Evolutionary conservation across 2,888 invertebrate species (phyloP).

Genomic region (Allacma fusca): DNA sequence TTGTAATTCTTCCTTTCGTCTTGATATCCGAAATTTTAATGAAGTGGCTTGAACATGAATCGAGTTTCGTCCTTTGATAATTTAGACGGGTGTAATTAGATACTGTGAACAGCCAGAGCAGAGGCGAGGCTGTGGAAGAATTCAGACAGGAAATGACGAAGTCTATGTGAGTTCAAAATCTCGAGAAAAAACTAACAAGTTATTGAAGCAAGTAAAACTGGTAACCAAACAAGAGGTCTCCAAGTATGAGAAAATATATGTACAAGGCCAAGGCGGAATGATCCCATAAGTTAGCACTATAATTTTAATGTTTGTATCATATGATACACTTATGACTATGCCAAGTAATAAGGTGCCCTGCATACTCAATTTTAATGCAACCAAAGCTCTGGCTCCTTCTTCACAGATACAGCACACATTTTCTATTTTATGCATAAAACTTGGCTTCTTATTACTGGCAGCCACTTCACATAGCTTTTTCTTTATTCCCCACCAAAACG

Average conservation of each 20-base stretch:
- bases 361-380: background rate
- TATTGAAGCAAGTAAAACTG: conserved; percentile 45
- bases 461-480: too few relatives aligned
- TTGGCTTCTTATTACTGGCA: too few relatives aligned
- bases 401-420: too few relatives aligned
- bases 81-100: conserved; percentile 42
- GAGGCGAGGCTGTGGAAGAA: conserved; percentile 29
- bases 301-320: conserved; percentile 26
- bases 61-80: conserved; percentile 28
- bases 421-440: too few relatives aligned
- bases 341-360: background rate
- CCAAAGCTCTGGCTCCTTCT: too few relatives aligned
- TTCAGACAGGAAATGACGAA: conserved; percentile 27
- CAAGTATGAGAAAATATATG: conserved; percentile 25
- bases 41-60: conserved; percentile 29
- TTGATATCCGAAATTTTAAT: background rate
- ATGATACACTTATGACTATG: conserved; percentile 10
- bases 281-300: conserved; percentile 37
- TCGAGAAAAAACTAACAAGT: conserved; percentile 38
- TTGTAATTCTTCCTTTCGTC: conserved; percentile 13
- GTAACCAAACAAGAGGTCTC: conserved; percentile 45
- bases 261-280: conserved; percentile 10
- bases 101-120: conserved; percentile 20
- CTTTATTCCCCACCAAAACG: too few relatives aligned
- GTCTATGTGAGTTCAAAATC: conserved; percentile 43